Conservation (phyloP, 2,888 invertebrate genomes). For the Catocala fraxini region DNA sequence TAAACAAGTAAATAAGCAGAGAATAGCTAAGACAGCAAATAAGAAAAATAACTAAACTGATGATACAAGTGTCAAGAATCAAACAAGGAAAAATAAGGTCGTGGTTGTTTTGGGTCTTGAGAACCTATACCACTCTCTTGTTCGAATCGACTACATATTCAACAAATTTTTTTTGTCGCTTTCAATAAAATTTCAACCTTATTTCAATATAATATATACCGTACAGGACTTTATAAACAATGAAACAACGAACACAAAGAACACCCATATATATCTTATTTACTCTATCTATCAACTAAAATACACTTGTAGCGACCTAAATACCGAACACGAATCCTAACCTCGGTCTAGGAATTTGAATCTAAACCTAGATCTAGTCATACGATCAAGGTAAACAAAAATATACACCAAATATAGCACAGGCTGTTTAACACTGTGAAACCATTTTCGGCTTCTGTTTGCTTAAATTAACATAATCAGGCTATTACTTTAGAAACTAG, state of each 20-base stretch:
- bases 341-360: slow-evolving; percentile 42
- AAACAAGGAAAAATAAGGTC: no score
- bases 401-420: slow-evolving; percentile 16
- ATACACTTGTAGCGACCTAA: slow-evolving; percentile 11
- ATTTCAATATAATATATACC: no score
- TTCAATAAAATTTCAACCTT: no score
- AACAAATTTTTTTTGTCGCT: no score
- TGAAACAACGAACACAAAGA: background rate
- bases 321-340: slow-evolving; percentile 30
- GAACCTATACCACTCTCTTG: no score
- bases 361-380: slow-evolving; percentile 25
- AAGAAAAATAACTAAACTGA: no score
- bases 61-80: no score
- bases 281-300: background rate
- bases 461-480: slow-evolving; percentile 34
- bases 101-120: no score
- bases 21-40: no score
- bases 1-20: no score
- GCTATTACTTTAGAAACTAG: slow-evolving; percentile 24
- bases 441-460: slow-evolving; percentile 32
- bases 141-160: no score
- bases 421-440: slow-evolving; percentile 32
- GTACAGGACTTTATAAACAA: background rate
- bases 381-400: slow-evolving; percentile 44
- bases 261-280: no score